Conservation (phyloP, 2,888 invertebrate species). For the Dioctria rufipes region DNA sequence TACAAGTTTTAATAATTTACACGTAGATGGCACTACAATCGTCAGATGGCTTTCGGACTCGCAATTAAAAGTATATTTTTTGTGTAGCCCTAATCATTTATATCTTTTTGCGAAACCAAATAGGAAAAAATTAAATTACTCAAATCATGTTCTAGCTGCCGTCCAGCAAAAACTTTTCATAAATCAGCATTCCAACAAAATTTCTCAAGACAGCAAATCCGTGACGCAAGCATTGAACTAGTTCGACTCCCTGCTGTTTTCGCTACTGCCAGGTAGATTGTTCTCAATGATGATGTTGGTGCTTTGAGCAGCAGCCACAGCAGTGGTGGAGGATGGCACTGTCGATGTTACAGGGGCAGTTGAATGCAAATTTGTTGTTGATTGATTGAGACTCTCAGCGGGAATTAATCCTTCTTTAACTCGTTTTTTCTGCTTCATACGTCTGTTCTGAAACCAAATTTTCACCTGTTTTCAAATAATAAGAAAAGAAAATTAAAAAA, state of each 20-base stretch:
- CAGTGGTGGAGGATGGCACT: constrained; percentile 60
- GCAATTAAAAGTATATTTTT: neutral
- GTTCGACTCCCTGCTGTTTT: constrained; percentile 82
- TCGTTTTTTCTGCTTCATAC: constrained; percentile 98
- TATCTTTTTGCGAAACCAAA: constrained; percentile 1
- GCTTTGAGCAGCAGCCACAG: constrained; percentile 10
- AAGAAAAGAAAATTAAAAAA: neutral
- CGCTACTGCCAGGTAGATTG: constrained; percentile 74
- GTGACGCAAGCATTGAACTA: constrained; percentile 61
- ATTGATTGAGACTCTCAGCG: constrained; percentile 74
- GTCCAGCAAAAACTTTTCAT: neutral
- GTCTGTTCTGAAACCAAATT: constrained; percentile 98
- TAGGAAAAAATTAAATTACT: constrained; percentile 5
- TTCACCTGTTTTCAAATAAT: constrained; percentile 75
- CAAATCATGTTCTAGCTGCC: neutral
- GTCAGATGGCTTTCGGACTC: neutral
- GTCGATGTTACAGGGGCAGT: constrained; percentile 61
- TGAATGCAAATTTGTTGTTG: constrained; percentile 70
- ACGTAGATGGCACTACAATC: constrained; percentile 17
- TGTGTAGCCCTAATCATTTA: constrained; percentile 16
- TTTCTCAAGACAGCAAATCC: constrained; percentile 19
- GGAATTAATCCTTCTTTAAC: constrained; percentile 93
- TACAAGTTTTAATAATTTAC: neutral
- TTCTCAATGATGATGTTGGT: constrained; percentile 47
- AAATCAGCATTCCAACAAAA: constrained; percentile 15